Percentiles rank a stretch among this genome's conserved stretches.
Evolutionary conservation across 2,797 vertebrate genomes (phyloP).

Genomic region (Streptopelia turtur): DNA sequence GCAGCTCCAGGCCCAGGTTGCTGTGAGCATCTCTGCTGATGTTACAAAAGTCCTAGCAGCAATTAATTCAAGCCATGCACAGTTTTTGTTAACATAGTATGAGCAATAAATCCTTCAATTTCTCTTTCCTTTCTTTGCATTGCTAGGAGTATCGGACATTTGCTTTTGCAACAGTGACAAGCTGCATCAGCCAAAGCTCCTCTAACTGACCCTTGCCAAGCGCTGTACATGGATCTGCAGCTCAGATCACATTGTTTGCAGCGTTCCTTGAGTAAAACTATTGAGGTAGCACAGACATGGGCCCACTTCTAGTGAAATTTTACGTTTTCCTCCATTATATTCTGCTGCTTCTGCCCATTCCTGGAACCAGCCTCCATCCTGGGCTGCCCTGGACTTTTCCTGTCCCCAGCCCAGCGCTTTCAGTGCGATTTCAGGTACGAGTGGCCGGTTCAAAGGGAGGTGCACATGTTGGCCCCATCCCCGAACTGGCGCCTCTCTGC

Average conservation of each 20-base stretch:
- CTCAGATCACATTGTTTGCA: background rate
- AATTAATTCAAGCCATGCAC: background rate
- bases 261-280: background rate
- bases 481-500: slow-evolving; percentile 85
- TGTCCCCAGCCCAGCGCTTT: background rate
- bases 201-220: background rate
- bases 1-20: background rate
- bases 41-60: background rate
- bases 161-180: background rate
- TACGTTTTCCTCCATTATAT: background rate
- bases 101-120: background rate
- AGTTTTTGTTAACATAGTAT: background rate
- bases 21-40: background rate
- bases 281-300: background rate
- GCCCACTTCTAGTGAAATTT: no score
- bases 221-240: background rate
- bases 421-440: slow-evolving; percentile 72
- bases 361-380: background rate
- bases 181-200: background rate
- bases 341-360: background rate
- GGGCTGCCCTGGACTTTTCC: background rate
- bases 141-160: background rate
- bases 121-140: background rate
- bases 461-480: slow-evolving; percentile 79
- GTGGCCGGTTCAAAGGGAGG: slow-evolving; percentile 75